Evolutionary conservation across 2,113 vertebrate species (phyloP).

Genomic region (Ammospiza caudacuta): DNA sequence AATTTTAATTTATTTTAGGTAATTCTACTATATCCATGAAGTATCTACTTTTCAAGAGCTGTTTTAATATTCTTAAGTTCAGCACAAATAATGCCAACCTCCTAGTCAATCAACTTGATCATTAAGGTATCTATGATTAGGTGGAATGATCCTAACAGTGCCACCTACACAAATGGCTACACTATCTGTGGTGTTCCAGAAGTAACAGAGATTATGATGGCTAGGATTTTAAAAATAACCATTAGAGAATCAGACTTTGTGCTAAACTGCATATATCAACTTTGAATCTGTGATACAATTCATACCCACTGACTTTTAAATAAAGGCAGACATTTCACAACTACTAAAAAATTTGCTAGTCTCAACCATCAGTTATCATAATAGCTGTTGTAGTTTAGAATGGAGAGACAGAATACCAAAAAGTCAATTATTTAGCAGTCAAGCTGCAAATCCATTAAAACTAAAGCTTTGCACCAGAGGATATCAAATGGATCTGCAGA

Average conservation of each 20-base stretch:
- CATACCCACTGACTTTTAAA: neutral
- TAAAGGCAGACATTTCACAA: neutral
- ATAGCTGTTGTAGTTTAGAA: neutral
- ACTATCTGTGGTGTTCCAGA: neutral
- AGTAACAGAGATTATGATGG: neutral
- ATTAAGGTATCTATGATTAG: neutral
- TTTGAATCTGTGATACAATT: neutral
- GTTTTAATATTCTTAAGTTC: neutral
- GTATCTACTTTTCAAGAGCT: neutral
- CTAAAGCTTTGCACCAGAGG: neutral
- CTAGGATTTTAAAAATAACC: neutral
- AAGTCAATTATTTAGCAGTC: neutral
- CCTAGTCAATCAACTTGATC: neutral
- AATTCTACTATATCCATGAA: neutral
- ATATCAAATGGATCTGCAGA: neutral
- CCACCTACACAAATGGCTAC: neutral
- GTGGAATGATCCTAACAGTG: neutral
- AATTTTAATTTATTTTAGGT: neutral
- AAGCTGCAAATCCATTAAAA: neutral
- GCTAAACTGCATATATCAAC: neutral
- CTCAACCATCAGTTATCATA: neutral
- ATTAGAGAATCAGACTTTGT: neutral
- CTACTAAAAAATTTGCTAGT: neutral
- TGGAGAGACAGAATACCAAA: neutral
- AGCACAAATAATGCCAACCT: neutral